A percentile compares a stretch with the other conserved stretches of the same genome.
phyloP scores from a whole-genome alignment of 1,140 invertebrate species.

The Eulimnadia texana region DNA sequence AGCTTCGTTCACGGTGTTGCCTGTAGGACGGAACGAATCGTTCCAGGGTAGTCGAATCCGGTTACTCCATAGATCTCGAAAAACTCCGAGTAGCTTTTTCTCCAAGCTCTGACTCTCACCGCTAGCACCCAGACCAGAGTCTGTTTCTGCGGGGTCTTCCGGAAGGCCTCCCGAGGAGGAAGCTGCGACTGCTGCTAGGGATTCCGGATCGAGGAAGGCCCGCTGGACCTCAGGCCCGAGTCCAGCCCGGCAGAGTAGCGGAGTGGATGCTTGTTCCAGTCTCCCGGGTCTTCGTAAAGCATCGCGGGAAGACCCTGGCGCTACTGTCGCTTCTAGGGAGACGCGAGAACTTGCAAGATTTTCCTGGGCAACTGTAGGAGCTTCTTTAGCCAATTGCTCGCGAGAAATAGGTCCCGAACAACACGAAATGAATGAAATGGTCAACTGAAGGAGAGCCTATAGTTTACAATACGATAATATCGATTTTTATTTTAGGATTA shows the following conservation, averaged over 20 bases:
- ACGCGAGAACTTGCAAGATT: too few species aligned
- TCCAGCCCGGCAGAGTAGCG: slow-evolving; percentile 15
- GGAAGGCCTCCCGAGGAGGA: neutral
- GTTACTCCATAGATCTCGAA: neutral
- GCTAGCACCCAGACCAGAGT: neutral
- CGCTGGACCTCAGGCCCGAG: slow-evolving; percentile 16
- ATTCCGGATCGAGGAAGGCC: slow-evolving; percentile 4
- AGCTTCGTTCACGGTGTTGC: neutral
- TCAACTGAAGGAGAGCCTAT: too few species aligned
- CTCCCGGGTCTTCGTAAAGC: neutral
- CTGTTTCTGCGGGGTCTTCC: neutral
- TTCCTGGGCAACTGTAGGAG: too few species aligned
- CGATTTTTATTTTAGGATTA: too few species aligned
- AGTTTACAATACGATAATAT: too few species aligned
- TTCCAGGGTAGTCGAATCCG: neutral
- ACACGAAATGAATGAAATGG: too few species aligned
- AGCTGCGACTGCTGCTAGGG: neutral
- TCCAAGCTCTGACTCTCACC: neutral
- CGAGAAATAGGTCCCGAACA: too few species aligned
- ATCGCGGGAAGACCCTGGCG: neutral
- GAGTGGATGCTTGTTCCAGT: slow-evolving; percentile 4
- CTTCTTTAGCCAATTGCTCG: too few species aligned
- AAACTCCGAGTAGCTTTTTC: neutral
- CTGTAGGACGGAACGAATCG: neutral
- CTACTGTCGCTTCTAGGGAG: neutral